Evolutionary conservation across 2,797 vertebrate genomes (phyloP).

Genomic region (Squalus acanthias): DNA sequence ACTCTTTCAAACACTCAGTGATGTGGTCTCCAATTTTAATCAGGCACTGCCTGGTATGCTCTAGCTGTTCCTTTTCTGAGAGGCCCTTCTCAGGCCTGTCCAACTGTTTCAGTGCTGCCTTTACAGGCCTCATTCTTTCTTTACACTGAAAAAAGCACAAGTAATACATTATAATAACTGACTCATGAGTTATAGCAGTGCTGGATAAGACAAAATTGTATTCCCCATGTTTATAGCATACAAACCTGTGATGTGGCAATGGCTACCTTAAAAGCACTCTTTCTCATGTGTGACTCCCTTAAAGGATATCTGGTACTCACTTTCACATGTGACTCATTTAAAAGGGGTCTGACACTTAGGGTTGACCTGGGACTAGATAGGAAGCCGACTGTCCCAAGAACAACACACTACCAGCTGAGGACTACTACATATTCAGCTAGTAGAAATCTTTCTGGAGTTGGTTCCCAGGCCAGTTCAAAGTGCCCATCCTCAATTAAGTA

Average conservation of each 20-base stretch:
- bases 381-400: background rate
- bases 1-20: conserved; percentile 93
- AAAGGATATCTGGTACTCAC: background rate
- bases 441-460: background rate
- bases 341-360: background rate
- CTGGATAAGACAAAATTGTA: background rate
- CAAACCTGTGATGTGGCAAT: background rate
- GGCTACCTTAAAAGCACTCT: background rate
- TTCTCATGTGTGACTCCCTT: background rate
- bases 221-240: conserved; percentile 11
- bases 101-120: conserved; percentile 92
- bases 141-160: conserved; percentile 74
- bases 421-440: background rate
- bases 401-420: background rate
- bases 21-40: conserved; percentile 99
- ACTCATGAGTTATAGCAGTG: conserved; percentile 30
- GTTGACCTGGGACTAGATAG: background rate
- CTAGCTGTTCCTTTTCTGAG: conserved; percentile 92
- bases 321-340: background rate
- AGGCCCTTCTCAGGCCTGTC: conserved; percentile 95
- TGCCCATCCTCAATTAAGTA: background rate
- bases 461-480: background rate
- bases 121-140: conserved; percentile 96
- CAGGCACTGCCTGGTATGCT: conserved; percentile 91
- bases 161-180: background rate